Evolutionary conservation across 2,113 vertebrate species (phyloP).

Genomic region (Mionectes macconnelli): DNA sequence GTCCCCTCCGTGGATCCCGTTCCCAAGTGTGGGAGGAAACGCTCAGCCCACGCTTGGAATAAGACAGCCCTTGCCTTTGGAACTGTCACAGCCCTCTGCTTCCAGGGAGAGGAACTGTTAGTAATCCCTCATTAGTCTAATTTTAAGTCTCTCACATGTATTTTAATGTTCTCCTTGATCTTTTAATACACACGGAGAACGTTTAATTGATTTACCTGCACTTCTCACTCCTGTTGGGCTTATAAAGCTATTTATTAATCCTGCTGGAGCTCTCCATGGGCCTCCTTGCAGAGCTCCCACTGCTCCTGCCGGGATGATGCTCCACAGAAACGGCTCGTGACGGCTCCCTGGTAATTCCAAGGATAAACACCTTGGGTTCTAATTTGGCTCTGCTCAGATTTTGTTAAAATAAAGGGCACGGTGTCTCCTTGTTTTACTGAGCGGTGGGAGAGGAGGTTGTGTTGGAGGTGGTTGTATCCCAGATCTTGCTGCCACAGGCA

Average conservation of each 20-base stretch:
- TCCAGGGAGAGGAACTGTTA: not conserved
- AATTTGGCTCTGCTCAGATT: rapidly evolving
- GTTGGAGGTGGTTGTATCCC: not conserved
- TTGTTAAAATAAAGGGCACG: rapidly evolving
- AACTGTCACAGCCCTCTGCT: not conserved
- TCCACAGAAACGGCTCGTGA: not conserved
- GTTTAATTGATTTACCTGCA: not conserved
- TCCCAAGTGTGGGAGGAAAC: not conserved
- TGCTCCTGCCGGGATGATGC: not conserved
- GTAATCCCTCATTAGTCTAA: constrained; percentile 11
- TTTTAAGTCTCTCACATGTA: not conserved
- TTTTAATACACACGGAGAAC: not conserved
- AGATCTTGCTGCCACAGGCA: too few relatives aligned
- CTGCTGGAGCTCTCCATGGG: rapidly evolving
- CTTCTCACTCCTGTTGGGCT: not conserved
- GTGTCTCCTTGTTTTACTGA: rapidly evolving
- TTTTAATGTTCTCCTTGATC: not conserved
- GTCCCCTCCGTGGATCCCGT: not conserved
- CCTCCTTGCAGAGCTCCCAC: not conserved
- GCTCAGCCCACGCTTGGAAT: not conserved
- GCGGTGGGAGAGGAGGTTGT: rapidly evolving
- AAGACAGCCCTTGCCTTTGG: not conserved
- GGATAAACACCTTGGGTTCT: not conserved
- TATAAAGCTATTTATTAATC: rapidly evolving
- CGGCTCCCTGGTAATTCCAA: not conserved